Evolutionary conservation across 2,797 vertebrate genomes (phyloP).

Genomic region (Cryptoprocta ferox): DNA sequence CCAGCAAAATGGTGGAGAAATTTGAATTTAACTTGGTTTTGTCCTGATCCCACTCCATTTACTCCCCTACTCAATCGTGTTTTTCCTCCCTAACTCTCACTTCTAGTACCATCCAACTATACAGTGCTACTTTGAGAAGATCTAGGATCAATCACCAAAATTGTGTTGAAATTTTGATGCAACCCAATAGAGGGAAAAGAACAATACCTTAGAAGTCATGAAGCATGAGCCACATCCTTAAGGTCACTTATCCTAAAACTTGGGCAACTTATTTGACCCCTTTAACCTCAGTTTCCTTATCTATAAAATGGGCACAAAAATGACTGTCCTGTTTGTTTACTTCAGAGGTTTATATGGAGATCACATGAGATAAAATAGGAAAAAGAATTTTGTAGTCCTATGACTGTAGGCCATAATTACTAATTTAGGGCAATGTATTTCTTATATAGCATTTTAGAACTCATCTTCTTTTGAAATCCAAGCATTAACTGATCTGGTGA

Average conservation of each 20-base stretch:
- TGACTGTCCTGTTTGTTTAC: not conserved
- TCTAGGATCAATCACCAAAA: conserved; percentile 21
- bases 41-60: not conserved
- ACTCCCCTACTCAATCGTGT: not conserved
- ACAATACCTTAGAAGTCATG: not conserved
- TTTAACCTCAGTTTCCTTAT: not conserved
- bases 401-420: not conserved
- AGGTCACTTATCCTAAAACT: not conserved
- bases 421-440: not conserved
- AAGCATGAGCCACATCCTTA: not conserved
- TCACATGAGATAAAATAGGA: conserved; percentile 7
- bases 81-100: not conserved
- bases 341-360: not conserved
- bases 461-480: conserved; percentile 58
- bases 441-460: not conserved
- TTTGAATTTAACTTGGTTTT: conserved; percentile 2
- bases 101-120: not conserved
- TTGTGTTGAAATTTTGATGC: conserved; percentile 12
- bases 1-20: conserved; percentile 45
- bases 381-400: not conserved
- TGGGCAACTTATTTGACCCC: not conserved
- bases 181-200: not conserved
- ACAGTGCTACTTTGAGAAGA: not conserved
- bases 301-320: not conserved
- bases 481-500: not conserved